Evolutionary conservation across 2,113 vertebrate genomes (phyloP), one percentile per base, ranked within the genome.

Genomic region (Caranx ignobilis): DNA sequence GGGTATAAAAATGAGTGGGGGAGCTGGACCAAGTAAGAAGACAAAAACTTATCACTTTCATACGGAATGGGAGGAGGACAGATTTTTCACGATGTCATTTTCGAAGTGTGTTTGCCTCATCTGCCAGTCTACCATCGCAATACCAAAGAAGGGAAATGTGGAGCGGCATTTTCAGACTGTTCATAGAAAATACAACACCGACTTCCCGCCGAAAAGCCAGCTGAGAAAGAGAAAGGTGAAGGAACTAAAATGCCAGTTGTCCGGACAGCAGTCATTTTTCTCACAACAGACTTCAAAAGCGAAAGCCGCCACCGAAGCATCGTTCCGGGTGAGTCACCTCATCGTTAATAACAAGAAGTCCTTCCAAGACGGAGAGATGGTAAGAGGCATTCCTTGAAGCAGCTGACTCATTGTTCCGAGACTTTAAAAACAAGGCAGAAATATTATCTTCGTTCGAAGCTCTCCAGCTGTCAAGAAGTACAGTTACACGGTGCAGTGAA

Each of bases 151-250:
- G 55, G 18, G 3, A 67, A 56, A 56, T 61, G 71, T 76, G 55
- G 47, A 79, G 71, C 7, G 4, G 55, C 66, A 80, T 26, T 0
- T 80, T 71, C 21, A 9, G 16, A 56, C 76, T 21, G 34, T 34
- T 65, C 48, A n/a, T 57, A 6, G 26, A 77, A 72, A n/a, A 5
- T 64, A 64, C 3, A 4, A 70, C 59, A 54, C 18, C 1, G 18
- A 60, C 43, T 71, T 80, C 2, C 59, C 31, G 0, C 54, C 3
- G 2, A 71, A 75, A 71, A 79, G 71, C 1, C 1, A 76, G 12
- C 77, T 77, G 61, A 71, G 67, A 71, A 81, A 66, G 60, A 76
- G 35, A 71, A 85, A 85, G 61, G 61, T 71, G 48, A 45, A 31
- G 34, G 37, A 60, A 64, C 57, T 76, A 54, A 77, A 67, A 75